Conservation (phyloP, 1,140 invertebrate genomes). For the Tigriopus japonicus region DNA sequence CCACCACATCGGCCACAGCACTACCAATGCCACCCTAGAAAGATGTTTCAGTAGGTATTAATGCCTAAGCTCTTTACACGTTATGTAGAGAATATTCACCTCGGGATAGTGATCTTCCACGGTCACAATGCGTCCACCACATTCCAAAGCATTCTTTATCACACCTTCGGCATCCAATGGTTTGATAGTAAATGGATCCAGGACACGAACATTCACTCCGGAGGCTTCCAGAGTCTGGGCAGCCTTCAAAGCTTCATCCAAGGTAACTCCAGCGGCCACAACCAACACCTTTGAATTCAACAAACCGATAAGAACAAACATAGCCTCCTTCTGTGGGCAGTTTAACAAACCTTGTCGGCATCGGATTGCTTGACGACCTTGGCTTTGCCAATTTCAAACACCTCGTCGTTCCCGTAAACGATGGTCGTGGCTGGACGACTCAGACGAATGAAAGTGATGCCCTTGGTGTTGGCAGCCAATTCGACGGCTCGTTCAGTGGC, state of each 20-base stretch:
- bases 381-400: conserved; percentile 56
- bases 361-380: conserved; percentile 47
- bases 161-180: conserved; percentile 68
- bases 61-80: too few species aligned
- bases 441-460: conserved; percentile 88
- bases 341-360: conserved; percentile 22
- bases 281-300: conserved; percentile 54
- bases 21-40: conserved; percentile 76
- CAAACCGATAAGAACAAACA: too few species aligned
- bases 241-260: conserved; percentile 74
- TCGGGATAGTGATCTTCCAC: conserved; percentile 95
- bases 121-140: conserved; percentile 62
- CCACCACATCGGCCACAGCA: conserved; percentile 64
- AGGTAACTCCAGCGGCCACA: conserved; percentile 77
- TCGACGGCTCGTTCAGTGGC: conserved; percentile 80
- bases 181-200: conserved; percentile 92
- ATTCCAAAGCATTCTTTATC: conserved; percentile 51
- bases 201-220: conserved; percentile 51
- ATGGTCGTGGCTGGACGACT: conserved; percentile 74
- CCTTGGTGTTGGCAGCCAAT: conserved; percentile 83
- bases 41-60: too few species aligned
- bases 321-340: too few species aligned
- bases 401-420: conserved; percentile 68
- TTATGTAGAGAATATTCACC: too few species aligned
- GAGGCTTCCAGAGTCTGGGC: conserved; percentile 47